Percentiles rank a stretch among this genome's conserved stretches.
Evolutionary conservation across 2,113 vertebrate genomes (phyloP).

Genomic region (Upupa epops): DNA sequence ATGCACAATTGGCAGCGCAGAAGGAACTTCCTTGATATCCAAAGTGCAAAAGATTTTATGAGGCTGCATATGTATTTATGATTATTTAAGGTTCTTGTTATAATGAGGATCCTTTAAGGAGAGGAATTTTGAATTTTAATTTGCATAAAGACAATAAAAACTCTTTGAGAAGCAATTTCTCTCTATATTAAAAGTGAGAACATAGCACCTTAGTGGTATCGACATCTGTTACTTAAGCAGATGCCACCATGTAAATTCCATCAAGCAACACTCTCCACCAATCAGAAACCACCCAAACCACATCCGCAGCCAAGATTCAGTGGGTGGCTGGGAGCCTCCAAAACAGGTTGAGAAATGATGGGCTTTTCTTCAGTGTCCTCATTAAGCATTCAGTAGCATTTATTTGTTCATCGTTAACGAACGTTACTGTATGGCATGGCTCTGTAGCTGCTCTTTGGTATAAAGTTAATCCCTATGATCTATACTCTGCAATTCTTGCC

Average conservation of each 20-base stretch:
- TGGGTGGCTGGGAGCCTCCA: constrained; percentile 41
- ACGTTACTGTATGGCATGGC: not conserved
- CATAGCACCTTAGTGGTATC: constrained; percentile 78
- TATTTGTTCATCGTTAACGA: not conserved
- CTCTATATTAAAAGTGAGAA: constrained; percentile 78
- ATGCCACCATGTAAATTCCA: constrained; percentile 71
- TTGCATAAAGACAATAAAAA: constrained; percentile 82
- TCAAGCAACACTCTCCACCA: constrained; percentile 64
- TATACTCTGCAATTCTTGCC: not conserved
- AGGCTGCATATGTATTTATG: constrained; percentile 66
- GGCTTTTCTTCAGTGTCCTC: constrained; percentile 21
- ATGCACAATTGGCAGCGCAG: constrained; percentile 72
- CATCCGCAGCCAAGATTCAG: constrained; percentile 62
- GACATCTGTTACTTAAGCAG: constrained; percentile 82
- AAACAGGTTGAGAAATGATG: constrained; percentile 29
- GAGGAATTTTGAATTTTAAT: constrained; percentile 71
- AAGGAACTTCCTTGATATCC: constrained; percentile 67
- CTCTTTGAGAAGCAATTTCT: constrained; percentile 75
- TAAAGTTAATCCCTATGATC: not conserved
- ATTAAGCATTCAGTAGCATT: constrained; percentile 3
- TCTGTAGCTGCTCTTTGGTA: not conserved
- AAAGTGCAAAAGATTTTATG: constrained; percentile 66
- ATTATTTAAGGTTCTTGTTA: constrained; percentile 71
- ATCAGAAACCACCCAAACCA: constrained; percentile 54
- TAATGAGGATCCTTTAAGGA: constrained; percentile 73